Evolutionary conservation across 1,140 invertebrate species (phyloP).

Genomic region (Mercenaria mercenaria): DNA sequence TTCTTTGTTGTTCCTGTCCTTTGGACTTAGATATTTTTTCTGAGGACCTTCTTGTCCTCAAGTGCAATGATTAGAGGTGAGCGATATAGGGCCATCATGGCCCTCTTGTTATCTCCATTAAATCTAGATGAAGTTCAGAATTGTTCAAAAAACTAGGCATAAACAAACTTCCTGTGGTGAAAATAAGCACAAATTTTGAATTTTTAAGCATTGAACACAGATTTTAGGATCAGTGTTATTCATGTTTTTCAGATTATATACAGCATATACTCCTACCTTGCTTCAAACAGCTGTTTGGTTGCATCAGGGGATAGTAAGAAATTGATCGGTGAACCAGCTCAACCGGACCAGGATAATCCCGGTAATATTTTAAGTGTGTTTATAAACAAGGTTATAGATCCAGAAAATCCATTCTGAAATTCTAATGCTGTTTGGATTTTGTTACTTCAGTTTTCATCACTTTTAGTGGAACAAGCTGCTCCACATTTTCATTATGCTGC

Average conservation of each 20-base stretch:
- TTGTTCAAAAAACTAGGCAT: no score
- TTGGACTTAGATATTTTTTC: no score
- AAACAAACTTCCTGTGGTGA: no score
- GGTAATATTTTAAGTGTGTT: constrained; percentile 98
- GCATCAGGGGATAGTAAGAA: constrained; percentile 94
- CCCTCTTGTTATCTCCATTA: no score
- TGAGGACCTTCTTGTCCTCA: no score
- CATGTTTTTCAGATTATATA: constrained; percentile 89
- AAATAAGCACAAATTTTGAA: no score
- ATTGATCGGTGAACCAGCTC: constrained; percentile 89
- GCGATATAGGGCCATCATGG: no score
- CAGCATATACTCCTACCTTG: constrained; percentile 98
- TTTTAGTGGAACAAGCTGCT: constrained; percentile 97
- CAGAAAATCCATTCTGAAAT: constrained; percentile 92
- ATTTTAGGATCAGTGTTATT: no score
- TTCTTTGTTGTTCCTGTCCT: no score
- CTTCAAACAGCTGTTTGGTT: constrained; percentile 97
- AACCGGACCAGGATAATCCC: constrained; percentile 95
- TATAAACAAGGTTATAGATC: constrained; percentile 94
- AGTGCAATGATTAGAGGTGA: no score
- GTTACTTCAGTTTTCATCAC: constrained; percentile 96
- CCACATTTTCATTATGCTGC: constrained; percentile 98
- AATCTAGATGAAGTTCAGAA: no score
- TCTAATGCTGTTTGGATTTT: constrained; percentile 97
- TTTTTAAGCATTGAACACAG: no score